Evolutionary conservation across 1,140 invertebrate genomes (phyloP), one percentile per base, ranked within the genome.

Genomic region (Pseudobourletiella spinata): DNA sequence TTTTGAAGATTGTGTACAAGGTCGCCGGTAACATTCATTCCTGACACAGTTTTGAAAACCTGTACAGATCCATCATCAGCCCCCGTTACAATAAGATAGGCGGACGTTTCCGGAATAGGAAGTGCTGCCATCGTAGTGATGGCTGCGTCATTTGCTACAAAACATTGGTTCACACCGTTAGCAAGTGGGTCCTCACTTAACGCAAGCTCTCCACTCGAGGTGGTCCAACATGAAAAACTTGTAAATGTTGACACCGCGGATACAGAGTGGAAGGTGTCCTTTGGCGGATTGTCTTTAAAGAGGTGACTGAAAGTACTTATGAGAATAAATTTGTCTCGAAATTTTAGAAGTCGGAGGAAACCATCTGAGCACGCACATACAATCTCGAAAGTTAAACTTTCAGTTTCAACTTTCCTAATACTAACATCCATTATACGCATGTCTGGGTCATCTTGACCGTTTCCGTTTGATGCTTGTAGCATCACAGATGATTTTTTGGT

Each of bases 361-460:
- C 48, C 48, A 51, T 51, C 48, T 25, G 48, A 51, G n/a, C 48
- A 51, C 8, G 48, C 48, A 51, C 48, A 51, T 25, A 51, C n/a
- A n/a, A n/a, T n/a, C n/a, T n/a, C 2, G 3, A 51, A 25, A 26
- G 28, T 18, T 11, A 6, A 51, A 51, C 24, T 24, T 24, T 51
- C 22, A 39, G 25, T 51, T 2, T 51, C 48, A 11, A 51, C 2
- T 24, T 51, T 11, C 44, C 20, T 25, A 26, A 26, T 24, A 22
- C 24, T 3, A 26, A 51, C 28, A 51, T 26, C 25, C 48, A 51
- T 51, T 25, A 51, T 25, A 8, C 48, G 25, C 48, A 51, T 51
- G n/a, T 51, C 48, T n/a, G 48, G 48, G 28, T 51, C 22, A 51
- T n/a, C 22, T 24, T 51, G 24, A 22, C 22, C 4, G 4, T 8